Evolutionary conservation across 2,888 invertebrate species (phyloP), one percentile per base, ranked within the genome.

Genomic region (Cantharis rufa): DNA sequence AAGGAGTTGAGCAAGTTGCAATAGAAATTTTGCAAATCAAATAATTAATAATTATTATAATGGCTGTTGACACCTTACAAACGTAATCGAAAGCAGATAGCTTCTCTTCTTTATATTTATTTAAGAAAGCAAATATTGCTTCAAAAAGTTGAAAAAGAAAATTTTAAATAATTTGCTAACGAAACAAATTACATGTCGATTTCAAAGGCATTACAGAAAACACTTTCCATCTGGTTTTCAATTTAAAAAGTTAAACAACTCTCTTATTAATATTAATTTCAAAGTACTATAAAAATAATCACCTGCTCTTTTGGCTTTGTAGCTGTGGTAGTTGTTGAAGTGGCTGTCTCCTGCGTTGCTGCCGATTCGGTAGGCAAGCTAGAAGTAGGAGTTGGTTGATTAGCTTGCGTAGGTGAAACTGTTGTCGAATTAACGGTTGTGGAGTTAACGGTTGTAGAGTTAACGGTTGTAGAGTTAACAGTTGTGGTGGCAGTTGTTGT

Each of bases 401-500:
- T 70, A 15, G 70, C n/a, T 62, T 15, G 7, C 18, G 63, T 11
- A 15, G 71, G 28, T 62, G 63, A 69, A 62, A n/a, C 48, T 24
- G 66, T 10, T 24, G 66, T 27, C 10, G 27, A 48, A 28, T 48
- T 15, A 28, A n/a, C 48, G 24, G 66, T 10, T 24, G 66, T n/a
- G 2, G 64, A 48, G 48, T 48, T 66, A 27, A 24, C 66, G 71
- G 72, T 75, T 13, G 76, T 71, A 1, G 24, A 24, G 21, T 24
- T 24, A 7, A 24, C 21, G 13, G 21, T 62, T 21, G 66, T 13
- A 3, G 64, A 66, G 64, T 21, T 66, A 61, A 24, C 66, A 73
- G 72, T 75, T 15, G 75, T 64, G 64, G 63, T 15, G 87, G 86
- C 89, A 89, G 75, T 88, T 66, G 77, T 88, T 66, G 77, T 85